Percentiles rank a stretch among this genome's conserved stretches.
Conservation (phyloP, 2,113 vertebrate genomes). For the Noturus placidus region DNA sequence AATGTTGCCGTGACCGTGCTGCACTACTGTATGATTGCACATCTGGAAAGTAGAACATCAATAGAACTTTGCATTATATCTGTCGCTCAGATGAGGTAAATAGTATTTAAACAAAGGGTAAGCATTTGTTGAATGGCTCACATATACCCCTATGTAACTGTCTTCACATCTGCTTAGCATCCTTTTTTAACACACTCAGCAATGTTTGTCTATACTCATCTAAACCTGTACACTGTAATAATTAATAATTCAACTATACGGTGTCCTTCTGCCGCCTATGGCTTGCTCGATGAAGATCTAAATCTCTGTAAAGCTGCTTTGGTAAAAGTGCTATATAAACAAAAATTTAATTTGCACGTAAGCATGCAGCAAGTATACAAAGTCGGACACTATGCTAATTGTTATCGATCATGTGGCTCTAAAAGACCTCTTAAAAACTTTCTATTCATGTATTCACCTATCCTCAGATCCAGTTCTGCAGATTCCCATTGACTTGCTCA, state of each 20-base stretch:
- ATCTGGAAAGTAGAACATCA: background rate
- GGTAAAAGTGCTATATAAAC: background rate
- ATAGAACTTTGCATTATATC: background rate
- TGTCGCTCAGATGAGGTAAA: background rate
- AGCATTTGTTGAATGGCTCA: background rate
- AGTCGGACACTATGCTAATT: background rate
- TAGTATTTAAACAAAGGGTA: background rate
- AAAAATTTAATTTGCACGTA: background rate
- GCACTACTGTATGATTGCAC: background rate
- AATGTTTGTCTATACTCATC: background rate
- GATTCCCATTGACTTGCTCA: background rate
- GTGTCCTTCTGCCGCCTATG: background rate
- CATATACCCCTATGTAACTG: background rate
- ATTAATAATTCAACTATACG: too few species aligned
- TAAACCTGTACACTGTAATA: too few species aligned
- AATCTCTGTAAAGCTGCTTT: background rate
- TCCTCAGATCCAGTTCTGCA: constrained; percentile 31
- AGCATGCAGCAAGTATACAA: background rate
- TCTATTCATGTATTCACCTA: background rate
- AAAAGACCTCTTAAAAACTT: background rate
- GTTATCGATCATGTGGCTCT: background rate
- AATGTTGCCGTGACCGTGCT: background rate
- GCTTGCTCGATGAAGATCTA: background rate
- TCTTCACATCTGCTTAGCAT: background rate
- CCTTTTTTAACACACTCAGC: too few species aligned